phyloP scores from a whole-genome alignment of 30 jellyfish, hydroid and myxozoan genomes.

The Hydractinia echinata region DNA sequence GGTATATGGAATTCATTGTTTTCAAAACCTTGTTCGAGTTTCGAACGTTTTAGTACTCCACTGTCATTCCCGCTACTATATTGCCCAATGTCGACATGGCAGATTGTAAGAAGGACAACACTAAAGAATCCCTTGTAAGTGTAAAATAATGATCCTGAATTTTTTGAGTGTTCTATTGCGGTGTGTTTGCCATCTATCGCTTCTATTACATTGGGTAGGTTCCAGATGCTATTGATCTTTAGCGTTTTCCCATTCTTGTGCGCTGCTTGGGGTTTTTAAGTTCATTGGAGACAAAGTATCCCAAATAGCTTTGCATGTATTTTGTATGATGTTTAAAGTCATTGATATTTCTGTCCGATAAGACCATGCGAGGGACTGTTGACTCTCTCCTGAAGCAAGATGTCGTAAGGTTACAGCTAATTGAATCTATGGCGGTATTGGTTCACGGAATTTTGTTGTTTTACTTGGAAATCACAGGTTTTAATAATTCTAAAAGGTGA shows the following conservation, averaged over 20 bases:
- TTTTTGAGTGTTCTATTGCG: constrained; percentile 56
- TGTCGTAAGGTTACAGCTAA: no score
- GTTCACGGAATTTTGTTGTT: no score
- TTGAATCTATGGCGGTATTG: no score
- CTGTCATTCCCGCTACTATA: constrained; percentile 50
- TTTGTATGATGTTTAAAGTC: no score
- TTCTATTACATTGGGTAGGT: constrained; percentile 62
- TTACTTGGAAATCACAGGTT: no score
- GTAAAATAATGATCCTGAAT: constrained; percentile 26
- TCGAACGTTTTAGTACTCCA: constrained; percentile 2
- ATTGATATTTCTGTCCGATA: no score
- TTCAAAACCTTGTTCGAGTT: constrained; percentile 27
- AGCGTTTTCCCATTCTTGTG: constrained; percentile 38
- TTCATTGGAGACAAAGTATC: not conserved
- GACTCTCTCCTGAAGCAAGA: no score
- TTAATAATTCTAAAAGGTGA: no score
- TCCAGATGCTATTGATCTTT: constrained; percentile 41
- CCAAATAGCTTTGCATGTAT: no score
- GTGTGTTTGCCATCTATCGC: constrained; percentile 65
- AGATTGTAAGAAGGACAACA: constrained; percentile 47
- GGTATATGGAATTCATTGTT: constrained; percentile 25
- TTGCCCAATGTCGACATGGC: constrained; percentile 66
- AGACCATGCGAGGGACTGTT: no score
- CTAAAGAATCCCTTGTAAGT: constrained; percentile 50
- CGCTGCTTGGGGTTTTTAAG: constrained; percentile 40